phyloP scores from a whole-genome alignment of 2,113 vertebrate species.

The Anoplopoma fimbria region DNA sequence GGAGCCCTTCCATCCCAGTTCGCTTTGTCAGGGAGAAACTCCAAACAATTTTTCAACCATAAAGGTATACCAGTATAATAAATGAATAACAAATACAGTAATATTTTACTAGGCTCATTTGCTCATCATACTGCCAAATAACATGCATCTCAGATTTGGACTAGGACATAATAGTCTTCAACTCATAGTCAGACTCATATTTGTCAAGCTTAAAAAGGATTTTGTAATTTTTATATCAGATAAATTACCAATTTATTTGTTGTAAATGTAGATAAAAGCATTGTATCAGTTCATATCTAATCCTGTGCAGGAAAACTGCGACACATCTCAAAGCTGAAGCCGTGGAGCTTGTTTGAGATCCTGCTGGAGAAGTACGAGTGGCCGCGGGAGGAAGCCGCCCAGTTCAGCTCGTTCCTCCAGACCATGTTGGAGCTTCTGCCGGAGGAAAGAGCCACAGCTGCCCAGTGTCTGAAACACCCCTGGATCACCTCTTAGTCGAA shows the following conservation, averaged over 20 bases:
- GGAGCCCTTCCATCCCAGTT: conserved; percentile 93
- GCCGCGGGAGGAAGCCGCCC: conserved; percentile 89
- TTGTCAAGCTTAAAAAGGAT: not conserved
- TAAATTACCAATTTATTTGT: not conserved
- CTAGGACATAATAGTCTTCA: not conserved
- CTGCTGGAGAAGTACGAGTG: conserved; percentile 96
- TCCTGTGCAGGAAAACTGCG: conserved; percentile 88
- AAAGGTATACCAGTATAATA: conserved; percentile 74
- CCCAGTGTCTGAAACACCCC: conserved; percentile 93
- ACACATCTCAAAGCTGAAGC: conserved; percentile 94
- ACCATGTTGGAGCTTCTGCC: conserved; percentile 95
- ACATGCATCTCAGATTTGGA: not conserved
- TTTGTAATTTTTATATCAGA: not conserved
- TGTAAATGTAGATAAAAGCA: not conserved
- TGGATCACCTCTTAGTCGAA: conserved; percentile 90
- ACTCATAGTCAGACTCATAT: not conserved
- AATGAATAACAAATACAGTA: not conserved
- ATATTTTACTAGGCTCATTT: not conserved
- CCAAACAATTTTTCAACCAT: conserved; percentile 93
- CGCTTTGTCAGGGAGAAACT: conserved; percentile 91
- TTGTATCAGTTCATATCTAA: not conserved
- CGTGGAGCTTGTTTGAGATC: conserved; percentile 94
- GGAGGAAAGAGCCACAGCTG: conserved; percentile 91
- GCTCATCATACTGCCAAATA: not conserved
- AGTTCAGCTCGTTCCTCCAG: conserved; percentile 94